Evolutionary conservation across 2,888 invertebrate genomes (phyloP), one percentile per base, ranked within the genome.

Genomic region (Lagria hirta): DNA sequence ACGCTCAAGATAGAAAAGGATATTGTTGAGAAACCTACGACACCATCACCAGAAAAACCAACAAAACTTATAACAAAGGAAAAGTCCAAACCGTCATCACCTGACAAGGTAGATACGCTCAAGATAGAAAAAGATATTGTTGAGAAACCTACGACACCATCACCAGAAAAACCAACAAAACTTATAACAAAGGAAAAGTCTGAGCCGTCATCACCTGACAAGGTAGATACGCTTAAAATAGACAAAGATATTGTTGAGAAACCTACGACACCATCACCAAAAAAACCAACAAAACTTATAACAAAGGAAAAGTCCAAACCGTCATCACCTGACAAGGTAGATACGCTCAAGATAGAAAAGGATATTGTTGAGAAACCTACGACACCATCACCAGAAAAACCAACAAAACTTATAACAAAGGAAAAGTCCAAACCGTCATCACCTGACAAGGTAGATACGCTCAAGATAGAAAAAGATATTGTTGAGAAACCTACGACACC

Each of bases 321-420:
- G 2, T 12, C 6, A 10, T 13, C 22, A 3, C 41, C 43, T 12
- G 33, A 29, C 10, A 16, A 28, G 14, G 15, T 15, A 28, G 6
- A 14, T 12, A 3, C 21, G 5, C 7, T 3, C 7, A 32, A 32
- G 14, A 14, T 21, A 1, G 32, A 32, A 3, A 21, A 21, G 16
- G 13, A 12, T 10, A 12, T 14, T 10, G 21, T 14, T 24, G 26
- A 26, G 20, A 48, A 42, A 28, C 23, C 15, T 8, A 28, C 28
- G 27, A 26, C 38, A 20, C 36, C 51, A 7, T 15, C 37, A n/a
- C 13, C 27, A 2, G 43, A 16, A 6, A 30, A 48, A 35, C 28
- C 35, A 13, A 30, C 35, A 3, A 10, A 27, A 13, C 21, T 17
- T n/a, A 29, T n/a, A n/a, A n/a, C n/a, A n/a, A n/a, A n/a, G n/a